phyloP scores from a whole-genome alignment of 2,888 invertebrate genomes.

The Protodeltote pygarga region DNA sequence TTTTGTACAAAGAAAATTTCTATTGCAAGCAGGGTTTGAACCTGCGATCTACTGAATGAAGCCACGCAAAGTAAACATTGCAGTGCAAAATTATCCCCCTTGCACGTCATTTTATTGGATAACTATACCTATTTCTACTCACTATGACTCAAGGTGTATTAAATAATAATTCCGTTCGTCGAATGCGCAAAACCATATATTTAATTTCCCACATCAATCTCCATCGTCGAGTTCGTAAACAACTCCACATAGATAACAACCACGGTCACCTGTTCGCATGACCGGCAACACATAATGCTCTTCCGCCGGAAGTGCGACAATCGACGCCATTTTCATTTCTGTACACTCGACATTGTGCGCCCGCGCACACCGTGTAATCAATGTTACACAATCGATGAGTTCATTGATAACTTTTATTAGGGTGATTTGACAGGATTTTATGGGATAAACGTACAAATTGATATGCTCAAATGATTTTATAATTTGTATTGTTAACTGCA shows the following conservation, averaged over 20 bases:
- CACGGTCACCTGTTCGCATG: slow-evolving; percentile 76
- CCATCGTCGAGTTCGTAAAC: slow-evolving; percentile 18
- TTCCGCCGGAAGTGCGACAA: slow-evolving; percentile 77
- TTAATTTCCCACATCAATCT: slow-evolving; percentile 3
- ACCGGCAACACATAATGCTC: slow-evolving; percentile 75
- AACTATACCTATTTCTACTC: too few relatives aligned
- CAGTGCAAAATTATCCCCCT: too few relatives aligned
- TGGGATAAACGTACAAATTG: slow-evolving; percentile 5
- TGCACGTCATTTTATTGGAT: too few relatives aligned
- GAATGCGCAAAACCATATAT: too few relatives aligned
- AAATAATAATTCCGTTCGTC: too few relatives aligned
- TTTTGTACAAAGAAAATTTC: too few relatives aligned
- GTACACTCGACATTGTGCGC: slow-evolving; percentile 60
- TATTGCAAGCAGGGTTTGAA: too few relatives aligned
- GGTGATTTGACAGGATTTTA: slow-evolving; percentile 27
- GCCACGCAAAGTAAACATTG: too few relatives aligned
- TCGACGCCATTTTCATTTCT: slow-evolving; percentile 60
- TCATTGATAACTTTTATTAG: slow-evolving; percentile 33
- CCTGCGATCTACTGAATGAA: too few relatives aligned
- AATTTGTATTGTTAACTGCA: too few relatives aligned
- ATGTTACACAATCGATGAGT: slow-evolving; percentile 55
- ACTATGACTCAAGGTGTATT: too few relatives aligned
- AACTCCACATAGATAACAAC: slow-evolving; percentile 43
- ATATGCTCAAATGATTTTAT: too few relatives aligned
- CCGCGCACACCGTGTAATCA: slow-evolving; percentile 55